These are phyloP conservation scores for Amphimallon solstitiale DNA, from an alignment of 2,888 invertebrate genomes.

Conservation along the genomic window DNA sequence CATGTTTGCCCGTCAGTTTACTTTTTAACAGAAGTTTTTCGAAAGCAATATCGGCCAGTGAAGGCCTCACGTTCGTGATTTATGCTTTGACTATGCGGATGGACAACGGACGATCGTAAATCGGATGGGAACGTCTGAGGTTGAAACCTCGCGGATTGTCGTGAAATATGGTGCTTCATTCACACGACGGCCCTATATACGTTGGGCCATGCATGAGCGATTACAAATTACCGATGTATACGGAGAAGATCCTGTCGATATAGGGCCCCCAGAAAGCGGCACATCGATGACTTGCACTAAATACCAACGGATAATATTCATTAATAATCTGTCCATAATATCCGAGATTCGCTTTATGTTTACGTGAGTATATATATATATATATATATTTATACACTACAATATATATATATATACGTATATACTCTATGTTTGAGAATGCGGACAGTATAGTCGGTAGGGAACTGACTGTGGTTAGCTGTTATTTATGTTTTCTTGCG, in stretches of 20 bases:
- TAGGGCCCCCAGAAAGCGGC: conserved; percentile 13
- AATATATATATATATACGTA: neutral
- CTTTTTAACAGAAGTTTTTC: neutral
- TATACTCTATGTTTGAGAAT: neutral
- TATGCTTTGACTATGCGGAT: conserved; percentile 45
- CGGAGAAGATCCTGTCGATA: conserved; percentile 45
- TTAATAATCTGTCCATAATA: conserved; percentile 35
- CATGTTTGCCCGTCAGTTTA: too few species aligned
- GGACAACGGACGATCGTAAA: conserved; percentile 58
- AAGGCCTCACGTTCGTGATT: conserved; percentile 39
- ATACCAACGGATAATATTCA: conserved; percentile 44
- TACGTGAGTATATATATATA: too few species aligned
- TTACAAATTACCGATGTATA: conserved; percentile 57
- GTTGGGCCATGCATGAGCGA: conserved; percentile 48
- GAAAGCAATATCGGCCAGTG: neutral
- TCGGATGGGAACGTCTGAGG: conserved; percentile 58
- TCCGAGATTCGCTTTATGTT: neutral
- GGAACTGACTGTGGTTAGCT: neutral
- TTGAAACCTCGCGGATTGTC: conserved; percentile 60
- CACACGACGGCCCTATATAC: conserved; percentile 54
- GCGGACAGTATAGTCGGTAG: neutral
- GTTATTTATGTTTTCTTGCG: conserved; percentile 16
- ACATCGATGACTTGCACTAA: conserved; percentile 47
- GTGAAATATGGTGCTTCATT: conserved; percentile 62
- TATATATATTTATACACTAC: neutral